Conservation (phyloP, 2,888 invertebrate species). For the Calameuta idolon region DNA sequence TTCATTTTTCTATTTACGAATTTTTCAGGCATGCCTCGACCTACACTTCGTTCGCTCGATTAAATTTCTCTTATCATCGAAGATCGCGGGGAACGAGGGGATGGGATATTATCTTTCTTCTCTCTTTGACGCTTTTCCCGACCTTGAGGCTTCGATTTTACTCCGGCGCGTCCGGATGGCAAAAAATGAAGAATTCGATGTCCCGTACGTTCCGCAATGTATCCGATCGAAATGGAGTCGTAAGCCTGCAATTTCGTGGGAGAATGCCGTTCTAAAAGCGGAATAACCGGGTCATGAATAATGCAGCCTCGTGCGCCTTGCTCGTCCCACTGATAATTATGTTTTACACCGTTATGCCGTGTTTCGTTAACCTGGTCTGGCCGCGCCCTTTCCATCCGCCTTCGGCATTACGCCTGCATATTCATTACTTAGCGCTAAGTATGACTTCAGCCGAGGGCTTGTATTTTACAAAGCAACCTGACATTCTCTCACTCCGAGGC, state of each 20-base stretch:
- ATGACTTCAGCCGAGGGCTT: conserved; percentile 41
- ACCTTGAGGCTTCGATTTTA: background rate
- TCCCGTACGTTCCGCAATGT: background rate
- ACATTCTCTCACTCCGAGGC: background rate
- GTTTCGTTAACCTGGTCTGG: conserved; percentile 57
- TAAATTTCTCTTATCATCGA: too few relatives aligned
- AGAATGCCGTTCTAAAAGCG: conserved; percentile 49
- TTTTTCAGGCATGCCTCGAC: background rate
- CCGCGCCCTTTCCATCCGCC: conserved; percentile 47
- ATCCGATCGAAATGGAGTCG: conserved; percentile 43
- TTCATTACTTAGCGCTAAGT: conserved; percentile 58
- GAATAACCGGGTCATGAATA: conserved; percentile 58
- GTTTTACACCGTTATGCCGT: conserved; percentile 62
- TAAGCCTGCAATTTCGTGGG: conserved; percentile 47
- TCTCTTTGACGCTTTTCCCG: background rate
- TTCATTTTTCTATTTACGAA: background rate
- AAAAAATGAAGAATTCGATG: background rate
- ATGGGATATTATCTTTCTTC: background rate
- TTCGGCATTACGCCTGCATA: conserved; percentile 55
- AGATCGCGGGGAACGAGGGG: too few relatives aligned
- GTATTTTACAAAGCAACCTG: background rate
- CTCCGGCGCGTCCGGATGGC: background rate
- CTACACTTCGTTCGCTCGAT: background rate
- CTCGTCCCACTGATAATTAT: conserved; percentile 60
- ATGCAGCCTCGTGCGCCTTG: conserved; percentile 58